A percentile compares a stretch with the other conserved stretches of the same genome.
Evolutionary conservation across 1,140 invertebrate species (phyloP).

Genomic region (Caenorhabditis latens): DNA sequence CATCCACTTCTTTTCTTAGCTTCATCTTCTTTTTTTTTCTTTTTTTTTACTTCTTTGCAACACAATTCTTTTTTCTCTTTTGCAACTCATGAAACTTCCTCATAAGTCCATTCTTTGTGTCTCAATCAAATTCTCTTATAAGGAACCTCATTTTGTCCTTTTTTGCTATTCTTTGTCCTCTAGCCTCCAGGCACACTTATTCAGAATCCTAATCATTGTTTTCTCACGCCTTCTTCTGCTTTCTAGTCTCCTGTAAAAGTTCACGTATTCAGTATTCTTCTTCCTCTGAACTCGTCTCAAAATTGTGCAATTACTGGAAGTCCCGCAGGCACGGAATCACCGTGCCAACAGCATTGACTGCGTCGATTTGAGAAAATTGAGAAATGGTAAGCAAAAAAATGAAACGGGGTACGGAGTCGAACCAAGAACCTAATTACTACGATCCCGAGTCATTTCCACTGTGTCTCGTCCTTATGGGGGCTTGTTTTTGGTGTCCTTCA

Average conservation of each 20-base stretch:
- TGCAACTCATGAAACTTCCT: constrained; percentile 4
- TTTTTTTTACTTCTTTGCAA: not conserved
- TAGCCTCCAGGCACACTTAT: not conserved
- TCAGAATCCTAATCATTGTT: not conserved
- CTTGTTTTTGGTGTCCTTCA: not conserved
- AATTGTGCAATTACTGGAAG: constrained; percentile 48
- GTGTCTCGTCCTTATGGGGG: not conserved
- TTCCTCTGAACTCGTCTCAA: not conserved
- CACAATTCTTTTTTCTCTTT: not conserved
- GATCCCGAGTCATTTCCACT: too few relatives aligned
- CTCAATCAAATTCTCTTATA: not conserved
- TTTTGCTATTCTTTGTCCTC: not conserved
- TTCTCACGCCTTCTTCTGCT: not conserved
- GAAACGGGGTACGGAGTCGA: not conserved
- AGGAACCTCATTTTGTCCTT: constrained; percentile 13
- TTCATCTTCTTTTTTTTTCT: not conserved
- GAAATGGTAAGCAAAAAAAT: not conserved
- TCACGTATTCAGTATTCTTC: constrained; percentile 13
- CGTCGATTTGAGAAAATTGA: constrained; percentile 8
- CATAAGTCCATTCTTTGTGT: not conserved
- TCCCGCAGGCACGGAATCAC: constrained; percentile 40
- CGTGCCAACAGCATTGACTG: constrained; percentile 41
- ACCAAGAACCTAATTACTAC: too few relatives aligned
- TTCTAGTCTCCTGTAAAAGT: not conserved
- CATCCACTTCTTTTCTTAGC: too few relatives aligned